These are phyloP conservation scores for Helarctos malayanus DNA, from an alignment of 2,797 vertebrate genomes.

Conservation along the genomic window DNA sequence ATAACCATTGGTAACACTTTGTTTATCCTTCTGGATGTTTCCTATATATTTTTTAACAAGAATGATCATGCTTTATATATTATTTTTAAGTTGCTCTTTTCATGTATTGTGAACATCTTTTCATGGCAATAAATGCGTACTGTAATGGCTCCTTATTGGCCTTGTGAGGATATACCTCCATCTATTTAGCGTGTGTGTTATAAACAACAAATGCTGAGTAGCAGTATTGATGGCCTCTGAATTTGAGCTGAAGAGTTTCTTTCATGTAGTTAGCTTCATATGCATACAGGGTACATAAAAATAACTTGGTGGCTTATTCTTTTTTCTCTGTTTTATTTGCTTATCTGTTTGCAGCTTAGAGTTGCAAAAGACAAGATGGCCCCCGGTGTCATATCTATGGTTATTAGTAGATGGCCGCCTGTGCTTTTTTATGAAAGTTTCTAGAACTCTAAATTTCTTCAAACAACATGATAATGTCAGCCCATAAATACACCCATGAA, in stretches of 20 bases:
- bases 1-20: background rate
- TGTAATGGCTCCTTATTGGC: background rate
- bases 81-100: conserved; percentile 52
- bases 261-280: background rate
- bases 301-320: background rate
- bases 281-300: background rate
- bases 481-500: background rate
- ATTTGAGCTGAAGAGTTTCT: background rate
- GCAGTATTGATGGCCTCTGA: background rate
- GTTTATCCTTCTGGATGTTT: conserved; percentile 58
- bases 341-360: conserved; percentile 6
- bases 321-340: background rate
- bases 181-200: background rate
- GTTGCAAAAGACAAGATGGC: background rate
- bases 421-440: background rate
- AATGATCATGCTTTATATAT: background rate
- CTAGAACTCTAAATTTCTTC: conserved; percentile 34
- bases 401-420: background rate
- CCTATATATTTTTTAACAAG: conserved; percentile 27
- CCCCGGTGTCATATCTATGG: background rate
- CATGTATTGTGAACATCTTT: background rate
- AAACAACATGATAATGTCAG: background rate
- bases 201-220: background rate
- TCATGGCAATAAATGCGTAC: background rate
- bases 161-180: background rate